Evolutionary conservation across 2,888 invertebrate species (phyloP).

Genomic region (Hedya salicella): DNA sequence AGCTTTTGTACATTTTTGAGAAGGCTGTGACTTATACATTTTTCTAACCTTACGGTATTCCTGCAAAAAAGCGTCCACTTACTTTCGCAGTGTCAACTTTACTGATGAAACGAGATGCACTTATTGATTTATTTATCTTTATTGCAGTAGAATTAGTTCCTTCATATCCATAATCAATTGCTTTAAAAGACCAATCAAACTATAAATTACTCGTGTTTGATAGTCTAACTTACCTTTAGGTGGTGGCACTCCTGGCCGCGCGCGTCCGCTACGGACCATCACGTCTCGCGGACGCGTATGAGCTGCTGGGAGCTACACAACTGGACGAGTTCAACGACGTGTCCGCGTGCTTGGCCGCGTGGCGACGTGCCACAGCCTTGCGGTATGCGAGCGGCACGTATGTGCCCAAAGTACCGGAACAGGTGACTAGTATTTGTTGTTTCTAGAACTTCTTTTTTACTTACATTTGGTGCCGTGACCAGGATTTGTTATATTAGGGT

Average conservation of each 20-base stretch:
- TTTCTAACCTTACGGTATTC: no score
- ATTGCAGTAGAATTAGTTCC: no score
- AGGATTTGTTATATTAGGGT: background rate
- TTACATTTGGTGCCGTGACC: background rate
- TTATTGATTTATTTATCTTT: no score
- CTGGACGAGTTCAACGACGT: constrained; percentile 94
- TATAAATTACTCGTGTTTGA: background rate
- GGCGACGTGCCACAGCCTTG: constrained; percentile 88
- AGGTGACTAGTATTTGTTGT: no score
- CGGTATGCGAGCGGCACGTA: constrained; percentile 51
- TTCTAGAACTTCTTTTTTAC: no score
- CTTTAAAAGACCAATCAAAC: no score
- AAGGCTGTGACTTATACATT: no score
- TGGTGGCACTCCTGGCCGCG: constrained; percentile 88
- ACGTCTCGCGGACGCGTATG: constrained; percentile 93
- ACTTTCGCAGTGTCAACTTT: no score
- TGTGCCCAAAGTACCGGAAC: constrained; percentile 49
- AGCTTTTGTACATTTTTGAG: no score
- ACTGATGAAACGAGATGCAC: no score
- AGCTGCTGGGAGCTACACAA: constrained; percentile 93
- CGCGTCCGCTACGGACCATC: constrained; percentile 86
- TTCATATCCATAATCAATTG: no score
- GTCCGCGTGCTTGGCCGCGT: constrained; percentile 88
- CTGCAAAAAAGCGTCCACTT: no score
- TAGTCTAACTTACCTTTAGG: constrained; percentile 57